Evolutionary conservation across 1,140 invertebrate genomes (phyloP), one percentile per base, ranked within the genome.

Genomic region (Zaprionus capensis): DNA sequence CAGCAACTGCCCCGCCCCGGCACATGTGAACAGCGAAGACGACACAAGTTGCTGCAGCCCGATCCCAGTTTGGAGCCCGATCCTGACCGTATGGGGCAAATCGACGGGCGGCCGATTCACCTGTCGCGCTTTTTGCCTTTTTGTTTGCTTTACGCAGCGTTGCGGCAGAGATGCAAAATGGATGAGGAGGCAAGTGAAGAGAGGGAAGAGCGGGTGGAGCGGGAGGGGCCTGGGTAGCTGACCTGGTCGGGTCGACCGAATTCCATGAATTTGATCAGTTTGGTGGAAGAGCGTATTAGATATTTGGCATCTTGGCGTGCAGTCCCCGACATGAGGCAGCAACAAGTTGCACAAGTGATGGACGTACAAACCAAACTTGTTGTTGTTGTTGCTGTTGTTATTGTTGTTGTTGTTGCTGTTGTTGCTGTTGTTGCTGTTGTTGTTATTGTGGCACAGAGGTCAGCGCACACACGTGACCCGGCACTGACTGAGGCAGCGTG

Each of bases 201-300:
- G n/a, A 4, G 14, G 36, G 44, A 4, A 2, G 28, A 28, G 14
- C 17, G 44, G 20, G 55, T 9, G 14, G 34, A 22, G n/a, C 12
- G 53, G 9, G 34, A 0, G 24, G 36, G 31, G 36, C 2, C n/a
- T 55, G 53, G 31, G 49, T 31, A 67, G 66, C 66, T 28, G 65
- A 77, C 64, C 59, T 67, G 78, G 78, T 85, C 71, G 76, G 46
- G 46, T 51, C 65, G 70, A 49, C 76, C 79, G 82, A 88, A 88
- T 88, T 88, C 85, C 85, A 90, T 88, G 84, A 90, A 90, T 88
- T 75, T 81, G 85, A 90, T 84, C 85, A 78, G 81, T 88, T 88
- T 82, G 84, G 71, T 87, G 72, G 78, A 84, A 90, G 41, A 46
- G 81, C 84, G 81, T 76, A 85, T 88, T 88, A 88, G 84, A 88